These are phyloP conservation scores for Melinaea marsaeus DNA, from an alignment of 2,888 invertebrate genomes.

Conservation along the genomic window DNA sequence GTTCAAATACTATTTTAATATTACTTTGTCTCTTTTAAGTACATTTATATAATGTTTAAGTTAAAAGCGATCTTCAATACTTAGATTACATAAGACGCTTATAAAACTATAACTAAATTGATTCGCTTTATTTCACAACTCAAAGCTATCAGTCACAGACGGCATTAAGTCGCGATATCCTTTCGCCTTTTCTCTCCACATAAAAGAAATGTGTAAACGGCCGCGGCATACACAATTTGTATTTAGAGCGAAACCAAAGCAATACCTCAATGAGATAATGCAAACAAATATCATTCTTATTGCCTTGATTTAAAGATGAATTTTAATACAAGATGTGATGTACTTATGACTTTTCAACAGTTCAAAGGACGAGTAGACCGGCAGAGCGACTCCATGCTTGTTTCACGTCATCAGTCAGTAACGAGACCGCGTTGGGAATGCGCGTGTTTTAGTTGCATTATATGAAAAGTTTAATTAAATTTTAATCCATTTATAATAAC, in stretches of 20 bases:
- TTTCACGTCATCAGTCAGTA: slow-evolving; percentile 58
- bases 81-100: too few relatives aligned
- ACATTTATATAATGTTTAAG: too few relatives aligned
- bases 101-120: too few relatives aligned
- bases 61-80: too few relatives aligned
- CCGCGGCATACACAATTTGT: slow-evolving; percentile 64
- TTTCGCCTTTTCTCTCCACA: slow-evolving; percentile 69
- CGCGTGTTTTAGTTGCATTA: slow-evolving; percentile 31
- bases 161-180: slow-evolving; percentile 53
- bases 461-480: slow-evolving; percentile 24
- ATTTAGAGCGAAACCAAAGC: slow-evolving; percentile 47
- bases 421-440: slow-evolving; percentile 38
- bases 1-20: too few relatives aligned
- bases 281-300: slow-evolving; percentile 34
- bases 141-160: slow-evolving; percentile 34
- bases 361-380: slow-evolving; percentile 38
- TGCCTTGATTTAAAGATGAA: not conserved
- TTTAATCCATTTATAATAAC: slow-evolving; percentile 24
- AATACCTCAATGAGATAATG: slow-evolving; percentile 24
- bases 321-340: slow-evolving; percentile 26
- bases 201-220: slow-evolving; percentile 68
- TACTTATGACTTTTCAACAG: slow-evolving; percentile 39
- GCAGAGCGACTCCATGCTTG: slow-evolving; percentile 44
- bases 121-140: slow-evolving; percentile 14
- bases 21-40: too few relatives aligned